Evolutionary conservation across 2,797 vertebrate genomes (phyloP), one percentile per base, ranked within the genome.

Genomic region (Odontamblyopus rebecca): DNA sequence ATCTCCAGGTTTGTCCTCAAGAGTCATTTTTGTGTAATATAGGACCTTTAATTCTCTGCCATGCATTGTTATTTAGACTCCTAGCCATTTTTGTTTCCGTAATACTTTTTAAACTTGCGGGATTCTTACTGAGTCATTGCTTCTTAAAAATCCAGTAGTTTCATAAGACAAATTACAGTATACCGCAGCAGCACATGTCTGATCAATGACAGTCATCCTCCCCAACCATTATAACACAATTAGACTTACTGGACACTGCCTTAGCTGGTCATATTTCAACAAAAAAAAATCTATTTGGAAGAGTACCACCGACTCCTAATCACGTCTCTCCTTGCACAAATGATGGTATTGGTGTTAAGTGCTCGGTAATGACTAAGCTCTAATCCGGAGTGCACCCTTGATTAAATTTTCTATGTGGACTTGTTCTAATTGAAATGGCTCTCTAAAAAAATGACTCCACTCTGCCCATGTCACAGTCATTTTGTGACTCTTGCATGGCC

Each of bases 281-380:
- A 16, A 53, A 62, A 62, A 69, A 69, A 68, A 66, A 32, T 75
- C 41, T 73, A 79, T 81, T 87, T 66, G 41, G 79, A 38, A 6
- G 50, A 76, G 64, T 69, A 71, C 63, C 63, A 38, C 73, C 50
- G 71, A 62, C 72, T 62, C 71, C 75, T 86, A 89, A 88, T 92
- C 84, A 79, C 59, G 41, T 70, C 61, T 74, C 59, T 72, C 69
- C 41, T 62, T 63, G 59, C 71, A 77, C 73, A 86, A 88, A 88
- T 84, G 51, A 81, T 72, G 68, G 76, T 80, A 78, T 88, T 89
- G 86, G 74, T 60, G 63, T 81, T 82, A 86, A 88, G 84, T 89
- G 79, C 73, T 27, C 60, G 50, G 78, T 85, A 87, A 88, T 88
- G 85, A 80, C 83, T 54, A 69, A 75, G 71, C 61, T 65, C 69